Evolutionary conservation across 1,140 invertebrate species (phyloP).

Genomic region (Drosophila ogumai): DNA sequence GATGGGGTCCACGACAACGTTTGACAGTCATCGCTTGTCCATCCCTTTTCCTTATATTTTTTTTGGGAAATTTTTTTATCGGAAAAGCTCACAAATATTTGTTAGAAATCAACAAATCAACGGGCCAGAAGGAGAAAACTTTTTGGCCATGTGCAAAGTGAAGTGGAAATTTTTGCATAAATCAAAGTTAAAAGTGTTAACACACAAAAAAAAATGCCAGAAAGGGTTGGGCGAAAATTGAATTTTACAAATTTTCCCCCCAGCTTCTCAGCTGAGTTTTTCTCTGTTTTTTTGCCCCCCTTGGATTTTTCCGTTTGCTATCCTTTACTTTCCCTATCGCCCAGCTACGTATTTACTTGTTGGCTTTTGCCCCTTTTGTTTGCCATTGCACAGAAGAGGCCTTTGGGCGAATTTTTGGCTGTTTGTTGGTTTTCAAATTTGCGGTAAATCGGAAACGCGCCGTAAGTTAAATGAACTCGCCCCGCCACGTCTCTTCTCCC

Average conservation of each 20-base stretch:
- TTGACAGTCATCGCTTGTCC: slow-evolving; percentile 64
- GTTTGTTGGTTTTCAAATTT: slow-evolving; percentile 82
- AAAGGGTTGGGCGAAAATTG: slow-evolving; percentile 68
- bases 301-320: slow-evolving; percentile 27
- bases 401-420: slow-evolving; percentile 76
- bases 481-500: slow-evolving; percentile 10
- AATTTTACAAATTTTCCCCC: slow-evolving; percentile 68
- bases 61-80: slow-evolving; percentile 31
- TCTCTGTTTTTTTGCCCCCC: neutral
- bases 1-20: slow-evolving; percentile 31
- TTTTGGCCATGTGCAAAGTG: slow-evolving; percentile 65
- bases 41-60: slow-evolving; percentile 7
- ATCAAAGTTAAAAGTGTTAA: slow-evolving; percentile 80
- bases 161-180: slow-evolving; percentile 81
- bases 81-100: slow-evolving; percentile 74
- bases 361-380: slow-evolving; percentile 57
- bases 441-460: slow-evolving; percentile 80
- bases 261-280: slow-evolving; percentile 15
- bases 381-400: slow-evolving; percentile 51
- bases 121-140: slow-evolving; percentile 44
- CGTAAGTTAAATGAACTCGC: slow-evolving; percentile 81
- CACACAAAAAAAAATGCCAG: slow-evolving; percentile 50
- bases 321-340: slow-evolving; percentile 46
- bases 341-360: slow-evolving; percentile 70
- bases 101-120: slow-evolving; percentile 77